These are phyloP conservation scores for Syngnathus floridae DNA, from an alignment of 2,113 vertebrate genomes.

Conservation along the genomic window DNA sequence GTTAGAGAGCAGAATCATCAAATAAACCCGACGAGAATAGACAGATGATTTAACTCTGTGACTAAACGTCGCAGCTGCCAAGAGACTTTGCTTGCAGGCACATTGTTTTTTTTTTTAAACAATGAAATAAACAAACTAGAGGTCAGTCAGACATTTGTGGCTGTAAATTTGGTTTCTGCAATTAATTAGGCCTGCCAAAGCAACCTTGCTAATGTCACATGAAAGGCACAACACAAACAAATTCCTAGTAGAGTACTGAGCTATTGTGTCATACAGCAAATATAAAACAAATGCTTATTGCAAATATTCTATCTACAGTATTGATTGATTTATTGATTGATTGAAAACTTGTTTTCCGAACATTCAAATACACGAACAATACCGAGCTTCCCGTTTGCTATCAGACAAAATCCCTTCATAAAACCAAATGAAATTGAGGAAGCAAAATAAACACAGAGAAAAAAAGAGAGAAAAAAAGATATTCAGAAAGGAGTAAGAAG, in stretches of 20 bases:
- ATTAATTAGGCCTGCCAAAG: constrained; percentile 3
- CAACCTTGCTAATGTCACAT: constrained; percentile 8
- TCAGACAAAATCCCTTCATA: too few relatives aligned
- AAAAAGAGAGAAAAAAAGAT: too few relatives aligned
- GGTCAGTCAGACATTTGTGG: constrained; percentile 4
- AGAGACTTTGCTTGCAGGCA: background rate
- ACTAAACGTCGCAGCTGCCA: background rate
- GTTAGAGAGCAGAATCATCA: background rate
- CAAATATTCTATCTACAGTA: background rate
- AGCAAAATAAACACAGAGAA: too few relatives aligned
- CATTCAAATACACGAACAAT: too few relatives aligned
- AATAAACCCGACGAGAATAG: background rate
- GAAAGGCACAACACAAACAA: background rate
- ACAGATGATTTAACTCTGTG: background rate
- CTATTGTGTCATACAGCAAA: background rate
- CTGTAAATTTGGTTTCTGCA: background rate
- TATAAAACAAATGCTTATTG: background rate
- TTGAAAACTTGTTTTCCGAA: too few relatives aligned
- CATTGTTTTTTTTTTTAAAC: background rate
- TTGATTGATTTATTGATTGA: too few relatives aligned
- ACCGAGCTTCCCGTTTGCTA: too few relatives aligned
- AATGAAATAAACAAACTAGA: constrained; percentile 8
- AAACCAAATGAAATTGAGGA: too few relatives aligned
- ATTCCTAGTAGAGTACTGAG: background rate
- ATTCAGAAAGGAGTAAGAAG: too few relatives aligned